These are phyloP conservation scores for Ceriagrion tenellum DNA, from an alignment of 2,888 invertebrate genomes.

Conservation along the genomic window DNA sequence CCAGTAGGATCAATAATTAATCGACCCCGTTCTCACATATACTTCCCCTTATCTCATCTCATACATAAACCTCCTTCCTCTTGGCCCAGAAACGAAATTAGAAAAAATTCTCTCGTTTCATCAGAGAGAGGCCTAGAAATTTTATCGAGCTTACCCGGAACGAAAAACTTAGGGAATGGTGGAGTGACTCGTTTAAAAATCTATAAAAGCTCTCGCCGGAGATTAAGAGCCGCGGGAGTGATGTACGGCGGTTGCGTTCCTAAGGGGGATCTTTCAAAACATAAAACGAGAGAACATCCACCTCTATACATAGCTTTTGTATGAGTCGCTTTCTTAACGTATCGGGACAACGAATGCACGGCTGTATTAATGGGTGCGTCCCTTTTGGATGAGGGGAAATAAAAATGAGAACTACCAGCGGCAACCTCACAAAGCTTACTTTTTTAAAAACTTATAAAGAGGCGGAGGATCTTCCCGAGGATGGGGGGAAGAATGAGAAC, in stretches of 20 bases:
- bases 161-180: background rate
- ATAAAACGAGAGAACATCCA: background rate
- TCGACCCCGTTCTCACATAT: background rate
- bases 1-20: background rate
- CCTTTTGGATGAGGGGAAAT: background rate
- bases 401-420: background rate
- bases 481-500: background rate
- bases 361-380: background rate
- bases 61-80: too few species aligned
- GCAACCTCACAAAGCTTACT: background rate
- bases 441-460: background rate
- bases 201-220: background rate
- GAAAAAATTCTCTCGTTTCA: background rate
- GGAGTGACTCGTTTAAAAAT: background rate
- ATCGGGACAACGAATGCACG: background rate
- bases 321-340: background rate
- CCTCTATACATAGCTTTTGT: background rate
- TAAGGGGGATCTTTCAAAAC: background rate
- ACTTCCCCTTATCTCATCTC: too few species aligned
- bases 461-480: background rate
- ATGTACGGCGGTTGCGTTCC: background rate
- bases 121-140: background rate
- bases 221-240: background rate
- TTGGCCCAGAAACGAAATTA: background rate
- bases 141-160: background rate